Percentiles rank a stretch among this genome's conserved stretches.
These are phyloP conservation scores for Anoplophora glabripennis DNA, from an alignment of 1,140 invertebrate species.

Conservation along the genomic window DNA sequence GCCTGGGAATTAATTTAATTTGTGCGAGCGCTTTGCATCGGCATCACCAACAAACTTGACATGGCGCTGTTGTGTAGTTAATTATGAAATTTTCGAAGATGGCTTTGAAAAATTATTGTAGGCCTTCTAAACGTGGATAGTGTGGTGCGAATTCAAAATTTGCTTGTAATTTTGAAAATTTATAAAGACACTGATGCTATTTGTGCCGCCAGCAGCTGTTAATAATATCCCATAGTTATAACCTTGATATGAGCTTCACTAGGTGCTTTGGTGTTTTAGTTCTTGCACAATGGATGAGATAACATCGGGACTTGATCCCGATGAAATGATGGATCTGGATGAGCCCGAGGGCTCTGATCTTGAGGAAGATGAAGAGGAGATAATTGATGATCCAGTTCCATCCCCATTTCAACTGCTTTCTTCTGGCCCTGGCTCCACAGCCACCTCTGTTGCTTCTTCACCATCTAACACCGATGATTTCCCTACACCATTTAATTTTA, in stretches of 20 bases:
- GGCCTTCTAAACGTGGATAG: no score
- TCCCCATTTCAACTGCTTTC: slow-evolving; percentile 47
- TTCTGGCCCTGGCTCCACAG: slow-evolving; percentile 55
- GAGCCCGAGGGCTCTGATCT: slow-evolving; percentile 46
- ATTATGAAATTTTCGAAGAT: slow-evolving; percentile 22
- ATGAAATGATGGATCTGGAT: slow-evolving; percentile 49
- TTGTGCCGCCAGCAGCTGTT: no score
- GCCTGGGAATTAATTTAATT: no score
- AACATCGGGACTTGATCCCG: slow-evolving; percentile 41
- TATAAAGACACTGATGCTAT: no score
- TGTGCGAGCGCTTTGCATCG: no score
- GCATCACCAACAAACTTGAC: slow-evolving; percentile 29
- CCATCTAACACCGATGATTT: slow-evolving; percentile 52
- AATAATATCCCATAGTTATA: no score
- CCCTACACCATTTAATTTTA: slow-evolving; percentile 49
- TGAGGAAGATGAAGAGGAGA: slow-evolving; percentile 47
- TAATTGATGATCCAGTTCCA: slow-evolving; percentile 42
- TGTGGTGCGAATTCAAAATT: no score
- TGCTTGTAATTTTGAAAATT: no score
- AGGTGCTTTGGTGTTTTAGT: slow-evolving; percentile 25
- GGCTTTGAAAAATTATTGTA: slow-evolving; percentile 1
- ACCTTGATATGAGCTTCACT: no score
- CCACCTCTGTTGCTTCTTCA: slow-evolving; percentile 57
- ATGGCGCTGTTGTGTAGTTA: slow-evolving; percentile 36
- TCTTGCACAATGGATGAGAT: slow-evolving; percentile 46